Percentiles rank a stretch among this genome's conserved stretches.
Evolutionary conservation across 2,888 invertebrate species (phyloP).

Genomic region (Augiades crinisus): DNA sequence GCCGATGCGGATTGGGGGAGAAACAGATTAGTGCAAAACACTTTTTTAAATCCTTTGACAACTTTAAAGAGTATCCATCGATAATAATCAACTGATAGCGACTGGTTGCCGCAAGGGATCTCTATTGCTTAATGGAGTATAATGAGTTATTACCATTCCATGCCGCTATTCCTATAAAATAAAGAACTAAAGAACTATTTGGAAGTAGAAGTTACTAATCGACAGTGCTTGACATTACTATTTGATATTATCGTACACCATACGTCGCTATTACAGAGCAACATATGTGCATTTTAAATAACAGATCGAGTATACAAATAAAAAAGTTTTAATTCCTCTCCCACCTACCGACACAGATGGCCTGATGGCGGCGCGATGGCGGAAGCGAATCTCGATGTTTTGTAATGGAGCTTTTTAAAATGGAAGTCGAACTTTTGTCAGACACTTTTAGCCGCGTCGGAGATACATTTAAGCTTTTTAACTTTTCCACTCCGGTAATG

Average conservation of each 20-base stretch:
- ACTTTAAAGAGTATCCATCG: too few species aligned
- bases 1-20: too few species aligned
- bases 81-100: too few species aligned
- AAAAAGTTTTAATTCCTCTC: conserved; percentile 76
- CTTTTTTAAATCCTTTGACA: too few species aligned
- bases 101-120: too few species aligned
- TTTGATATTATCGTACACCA: not conserved
- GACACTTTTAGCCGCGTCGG: conserved; percentile 80
- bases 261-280: not conserved
- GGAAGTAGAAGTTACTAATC: too few species aligned
- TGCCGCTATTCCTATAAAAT: too few species aligned
- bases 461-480: conserved; percentile 82
- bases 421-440: conserved; percentile 82
- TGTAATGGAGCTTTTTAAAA: conserved; percentile 82
- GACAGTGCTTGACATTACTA: not conserved
- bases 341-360: conserved; percentile 63
- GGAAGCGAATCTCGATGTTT: conserved; percentile 81
- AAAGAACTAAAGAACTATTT: too few species aligned
- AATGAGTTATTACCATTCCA: too few species aligned
- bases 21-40: too few species aligned
- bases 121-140: too few species aligned
- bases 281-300: not conserved
- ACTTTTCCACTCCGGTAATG: conserved; percentile 81
- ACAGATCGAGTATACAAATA: conserved; percentile 67
- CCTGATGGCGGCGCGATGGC: conserved; percentile 62